Percentiles rank a stretch among this genome's conserved stretches.
Evolutionary conservation across 2,888 invertebrate genomes (phyloP).

Genomic region (Alentia gelatinosa): DNA sequence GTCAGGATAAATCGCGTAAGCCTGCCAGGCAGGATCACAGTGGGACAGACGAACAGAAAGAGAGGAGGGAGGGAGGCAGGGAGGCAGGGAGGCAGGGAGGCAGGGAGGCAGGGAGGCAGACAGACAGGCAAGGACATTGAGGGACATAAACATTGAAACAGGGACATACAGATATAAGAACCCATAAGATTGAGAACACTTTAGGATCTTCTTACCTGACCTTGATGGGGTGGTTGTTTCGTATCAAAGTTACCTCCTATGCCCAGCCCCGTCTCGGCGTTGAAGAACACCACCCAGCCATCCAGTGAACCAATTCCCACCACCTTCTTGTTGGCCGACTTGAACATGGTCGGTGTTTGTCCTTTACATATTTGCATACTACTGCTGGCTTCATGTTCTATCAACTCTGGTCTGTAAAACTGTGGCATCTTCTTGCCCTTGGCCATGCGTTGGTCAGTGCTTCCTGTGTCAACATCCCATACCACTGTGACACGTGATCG

Average conservation of each 20-base stretch:
- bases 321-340: not conserved
- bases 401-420: slow-evolving; percentile 59
- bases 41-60: too few relatives aligned
- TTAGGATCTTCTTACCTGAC: slow-evolving; percentile 24
- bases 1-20: too few relatives aligned
- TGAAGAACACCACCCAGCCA: slow-evolving; percentile 57
- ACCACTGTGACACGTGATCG: slow-evolving; percentile 66
- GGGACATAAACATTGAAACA: too few relatives aligned
- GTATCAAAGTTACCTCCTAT: not conserved
- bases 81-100: too few relatives aligned
- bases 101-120: too few relatives aligned
- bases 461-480: slow-evolving; percentile 75
- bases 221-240: not conserved
- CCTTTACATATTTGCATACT: slow-evolving; percentile 47
- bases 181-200: too few relatives aligned
- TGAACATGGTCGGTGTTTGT: not conserved
- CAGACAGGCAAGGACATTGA: too few relatives aligned
- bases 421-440: slow-evolving; percentile 55
- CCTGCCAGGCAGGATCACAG: too few relatives aligned
- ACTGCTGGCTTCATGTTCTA: slow-evolving; percentile 35
- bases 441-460: slow-evolving; percentile 70
- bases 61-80: too few relatives aligned
- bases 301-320: slow-evolving; percentile 53
- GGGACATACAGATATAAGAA: too few relatives aligned
- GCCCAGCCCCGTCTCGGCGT: not conserved